Conservation (phyloP, 2,888 invertebrate species). For the Portevinia maculata region DNA sequence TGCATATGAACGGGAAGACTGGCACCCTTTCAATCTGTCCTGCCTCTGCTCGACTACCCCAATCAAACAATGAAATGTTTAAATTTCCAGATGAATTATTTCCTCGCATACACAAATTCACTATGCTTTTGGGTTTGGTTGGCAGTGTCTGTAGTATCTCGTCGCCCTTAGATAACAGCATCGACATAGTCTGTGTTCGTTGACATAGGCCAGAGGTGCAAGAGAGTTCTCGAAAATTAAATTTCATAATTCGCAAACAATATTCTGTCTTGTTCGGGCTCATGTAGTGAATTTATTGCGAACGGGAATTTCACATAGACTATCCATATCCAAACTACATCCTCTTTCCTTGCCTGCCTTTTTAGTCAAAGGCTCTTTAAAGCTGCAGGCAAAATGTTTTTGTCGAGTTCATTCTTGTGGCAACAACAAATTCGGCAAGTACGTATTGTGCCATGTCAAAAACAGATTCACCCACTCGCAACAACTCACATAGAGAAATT, state of each 20-base stretch:
- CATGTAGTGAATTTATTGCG: constrained; percentile 9
- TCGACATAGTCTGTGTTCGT: constrained; percentile 54
- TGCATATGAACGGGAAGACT: neutral
- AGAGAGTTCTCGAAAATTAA: constrained; percentile 52
- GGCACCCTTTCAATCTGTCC: constrained; percentile 19
- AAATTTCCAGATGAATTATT: constrained; percentile 68
- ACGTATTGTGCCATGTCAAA: constrained; percentile 47
- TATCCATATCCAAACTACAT: constrained; percentile 12
- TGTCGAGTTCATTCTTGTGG: constrained; percentile 32
- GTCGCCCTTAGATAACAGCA: constrained; percentile 62
- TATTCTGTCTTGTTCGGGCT: constrained; percentile 11
- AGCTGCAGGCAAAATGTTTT: constrained; percentile 24
- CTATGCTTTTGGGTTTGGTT: constrained; percentile 5
- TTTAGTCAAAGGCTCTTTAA: constrained; percentile 35
- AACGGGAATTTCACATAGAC: constrained; percentile 28
- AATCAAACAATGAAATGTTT: constrained; percentile 59
- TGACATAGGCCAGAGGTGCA: constrained; percentile 19
- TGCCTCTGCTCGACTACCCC: neutral
- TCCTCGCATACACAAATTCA: constrained; percentile 45
- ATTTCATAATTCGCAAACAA: constrained; percentile 70
- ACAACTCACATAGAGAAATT: constrained; percentile 5
- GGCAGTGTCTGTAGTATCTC: constrained; percentile 5
- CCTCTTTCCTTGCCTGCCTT: neutral
- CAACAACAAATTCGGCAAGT: constrained; percentile 40
- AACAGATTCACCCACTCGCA: constrained; percentile 32